A percentile compares a stretch with the other conserved stretches of the same genome.
These are phyloP conservation scores for Cynocephalus volans DNA, from an alignment of 2,113 vertebrate species.

Conservation along the genomic window DNA sequence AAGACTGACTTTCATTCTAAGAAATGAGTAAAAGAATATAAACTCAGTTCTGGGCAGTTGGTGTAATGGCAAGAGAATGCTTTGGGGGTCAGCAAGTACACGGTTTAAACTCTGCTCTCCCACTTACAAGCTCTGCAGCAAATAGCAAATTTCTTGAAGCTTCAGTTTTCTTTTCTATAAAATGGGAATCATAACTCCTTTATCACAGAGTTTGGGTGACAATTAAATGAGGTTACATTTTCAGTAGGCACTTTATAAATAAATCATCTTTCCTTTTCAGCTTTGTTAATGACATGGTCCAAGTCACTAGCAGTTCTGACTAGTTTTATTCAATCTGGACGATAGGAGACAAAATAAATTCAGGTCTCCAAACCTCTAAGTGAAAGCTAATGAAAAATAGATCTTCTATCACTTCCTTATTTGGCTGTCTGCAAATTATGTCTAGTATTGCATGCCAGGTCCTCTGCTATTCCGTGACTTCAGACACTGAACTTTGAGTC, in stretches of 20 bases:
- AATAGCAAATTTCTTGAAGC: neutral
- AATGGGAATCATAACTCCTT: neutral
- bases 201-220: neutral
- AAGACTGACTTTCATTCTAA: neutral
- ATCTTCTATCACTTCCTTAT: slow-evolving; percentile 85
- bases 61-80: neutral
- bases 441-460: slow-evolving; percentile 83
- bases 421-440: slow-evolving; percentile 87
- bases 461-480: slow-evolving; percentile 83
- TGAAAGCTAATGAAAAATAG: slow-evolving; percentile 89
- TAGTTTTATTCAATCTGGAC: slow-evolving; percentile 80
- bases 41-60: neutral
- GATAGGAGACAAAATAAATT: slow-evolving; percentile 81
- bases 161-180: slow-evolving; percentile 8
- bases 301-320: slow-evolving; percentile 12
- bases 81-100: neutral
- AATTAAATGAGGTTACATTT: neutral
- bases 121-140: neutral
- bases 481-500: slow-evolving; percentile 90
- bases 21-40: neutral
- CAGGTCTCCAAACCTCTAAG: slow-evolving; percentile 79
- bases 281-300: neutral
- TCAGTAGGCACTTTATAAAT: slow-evolving; percentile 16
- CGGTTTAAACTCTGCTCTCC: neutral
- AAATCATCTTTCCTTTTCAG: neutral